Base-by-base conservation (phyloP, 2,888 invertebrate species). In the Ophion ellenae region DNA sequence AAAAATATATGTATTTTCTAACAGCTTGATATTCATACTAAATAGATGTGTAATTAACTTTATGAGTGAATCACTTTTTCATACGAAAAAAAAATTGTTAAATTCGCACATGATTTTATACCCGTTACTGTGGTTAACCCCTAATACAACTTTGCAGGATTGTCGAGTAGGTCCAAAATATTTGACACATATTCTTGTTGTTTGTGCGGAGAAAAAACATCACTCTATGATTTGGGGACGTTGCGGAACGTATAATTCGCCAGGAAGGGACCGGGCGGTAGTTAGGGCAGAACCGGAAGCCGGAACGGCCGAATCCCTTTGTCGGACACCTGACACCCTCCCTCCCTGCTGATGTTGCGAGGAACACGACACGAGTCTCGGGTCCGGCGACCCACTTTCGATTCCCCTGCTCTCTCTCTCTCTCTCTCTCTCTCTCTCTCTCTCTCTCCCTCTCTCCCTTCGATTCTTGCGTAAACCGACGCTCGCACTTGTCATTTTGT, bases 331-430 rank as follows among this genome's bases (percentile, higher is more conserved):
- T 85, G 85, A 71, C 85, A 61, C 66, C 9, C 20, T 59, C 47
- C 69, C 67, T 10, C 47, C 47, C 14, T 47, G 14, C 47, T 47
- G 47, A 47, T 74, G 20, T 57, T 66, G 69, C 70, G 59, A 57
- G 87, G 74, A 87, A 88, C 53, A 40, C 75, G 59, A 53, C 53
- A 40, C 75, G 59, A 53, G 74, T 70, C 75, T 78, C 74, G 71
- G 63, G 82, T 86, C 84, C 71, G 57, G 81, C 67, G 81, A 77
- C 81, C 81, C 78, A 81, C 85, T 78, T 82, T 85, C 85, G 81
- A 78, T 85, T 81, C 81, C 81, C 63, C 69, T 74, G 10, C 82
- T 81, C 79, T 82, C 83, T 75, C 81, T 3, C 75, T 64, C 75
- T 64, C 70, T n/a, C 73, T 36, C 73, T 36, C 47, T 83, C 80